phyloP scores from a whole-genome alignment of 2,113 vertebrate species.

The Triplophysa rosa region DNA sequence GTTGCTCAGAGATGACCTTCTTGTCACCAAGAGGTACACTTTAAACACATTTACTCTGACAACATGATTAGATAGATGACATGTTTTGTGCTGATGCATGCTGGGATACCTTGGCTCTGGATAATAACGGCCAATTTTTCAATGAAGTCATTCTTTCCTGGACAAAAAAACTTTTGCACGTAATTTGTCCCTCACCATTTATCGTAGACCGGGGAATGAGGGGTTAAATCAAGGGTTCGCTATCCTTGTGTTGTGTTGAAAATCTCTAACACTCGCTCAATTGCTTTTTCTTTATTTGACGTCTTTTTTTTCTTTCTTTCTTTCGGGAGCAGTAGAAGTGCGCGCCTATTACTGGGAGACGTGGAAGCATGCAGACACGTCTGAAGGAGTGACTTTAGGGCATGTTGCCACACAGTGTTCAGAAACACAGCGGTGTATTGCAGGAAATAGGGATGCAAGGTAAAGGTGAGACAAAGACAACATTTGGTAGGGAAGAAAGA shows the following conservation, averaged over 20 bases:
- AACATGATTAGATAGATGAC: conserved; percentile 26
- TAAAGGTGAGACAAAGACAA: neutral
- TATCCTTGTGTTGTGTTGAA: no score
- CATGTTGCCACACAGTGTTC: conserved; percentile 29
- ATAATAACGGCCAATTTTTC: neutral
- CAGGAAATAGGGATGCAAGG: neutral
- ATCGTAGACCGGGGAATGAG: no score
- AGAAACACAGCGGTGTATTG: neutral
- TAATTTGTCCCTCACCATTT: no score
- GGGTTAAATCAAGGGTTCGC: no score
- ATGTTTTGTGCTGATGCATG: neutral
- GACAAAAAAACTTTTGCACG: no score
- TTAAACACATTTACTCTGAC: neutral
- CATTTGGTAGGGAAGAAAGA: neutral
- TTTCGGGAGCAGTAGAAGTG: neutral
- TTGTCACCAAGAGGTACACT: neutral
- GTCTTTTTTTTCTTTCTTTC: neutral
- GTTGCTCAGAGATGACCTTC: neutral
- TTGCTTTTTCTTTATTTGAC: no score
- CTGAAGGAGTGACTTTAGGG: conserved; percentile 4
- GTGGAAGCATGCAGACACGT: neutral
- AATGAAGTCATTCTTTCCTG: no score
- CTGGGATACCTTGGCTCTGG: neutral
- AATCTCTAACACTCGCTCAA: no score
- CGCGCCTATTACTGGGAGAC: neutral